Evolutionary conservation across 2,113 vertebrate species (phyloP).

Genomic region (Excalfactoria chinensis): DNA sequence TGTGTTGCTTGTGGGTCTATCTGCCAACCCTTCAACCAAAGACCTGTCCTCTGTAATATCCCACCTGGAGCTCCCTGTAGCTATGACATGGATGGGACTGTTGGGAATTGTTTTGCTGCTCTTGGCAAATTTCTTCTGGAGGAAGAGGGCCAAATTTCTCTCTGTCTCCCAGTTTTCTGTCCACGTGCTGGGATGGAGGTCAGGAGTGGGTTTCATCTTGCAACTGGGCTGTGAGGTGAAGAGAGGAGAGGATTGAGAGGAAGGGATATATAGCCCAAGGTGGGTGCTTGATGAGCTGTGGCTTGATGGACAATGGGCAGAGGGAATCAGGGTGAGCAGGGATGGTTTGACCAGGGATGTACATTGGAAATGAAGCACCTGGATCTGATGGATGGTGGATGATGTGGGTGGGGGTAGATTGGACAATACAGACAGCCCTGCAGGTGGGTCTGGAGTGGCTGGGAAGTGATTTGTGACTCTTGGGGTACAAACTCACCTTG

Average conservation of each 20-base stretch:
- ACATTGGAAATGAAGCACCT: background rate
- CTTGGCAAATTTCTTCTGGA: background rate
- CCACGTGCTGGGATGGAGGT: background rate
- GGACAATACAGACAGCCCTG: background rate
- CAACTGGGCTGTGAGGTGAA: background rate
- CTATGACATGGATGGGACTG: accelerated
- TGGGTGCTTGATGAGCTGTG: background rate
- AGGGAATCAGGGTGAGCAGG: accelerated
- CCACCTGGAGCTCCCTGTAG: background rate
- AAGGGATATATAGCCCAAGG: background rate
- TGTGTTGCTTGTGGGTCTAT: background rate
- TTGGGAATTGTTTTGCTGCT: background rate
- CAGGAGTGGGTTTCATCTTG: background rate
- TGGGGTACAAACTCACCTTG: background rate
- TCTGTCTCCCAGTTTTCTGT: background rate
- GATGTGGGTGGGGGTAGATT: background rate
- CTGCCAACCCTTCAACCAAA: background rate
- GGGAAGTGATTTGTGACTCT: background rate
- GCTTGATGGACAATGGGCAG: background rate
- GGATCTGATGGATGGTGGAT: accelerated
- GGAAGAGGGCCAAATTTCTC: background rate
- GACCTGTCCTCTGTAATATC: background rate
- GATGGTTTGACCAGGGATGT: accelerated
- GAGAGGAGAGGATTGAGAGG: background rate
- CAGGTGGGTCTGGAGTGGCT: background rate